Conservation (phyloP, 2,888 invertebrate species). For the Epinotia bilunana region DNA sequence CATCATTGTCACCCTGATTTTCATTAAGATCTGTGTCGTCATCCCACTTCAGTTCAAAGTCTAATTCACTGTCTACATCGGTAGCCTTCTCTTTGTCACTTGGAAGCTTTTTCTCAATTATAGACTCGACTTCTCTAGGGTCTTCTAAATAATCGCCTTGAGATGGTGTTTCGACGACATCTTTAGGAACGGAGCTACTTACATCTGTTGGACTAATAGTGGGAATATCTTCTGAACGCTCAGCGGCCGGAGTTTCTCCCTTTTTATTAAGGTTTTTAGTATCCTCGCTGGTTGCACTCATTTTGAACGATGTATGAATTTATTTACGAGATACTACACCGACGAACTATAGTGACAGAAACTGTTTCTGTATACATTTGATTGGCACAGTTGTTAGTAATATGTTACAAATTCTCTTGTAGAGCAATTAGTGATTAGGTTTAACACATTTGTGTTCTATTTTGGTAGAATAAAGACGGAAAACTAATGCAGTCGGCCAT, state of each 20-base stretch:
- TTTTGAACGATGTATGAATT: conserved; percentile 7
- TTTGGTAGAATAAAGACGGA: conserved; percentile 5
- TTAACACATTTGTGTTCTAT: conserved; percentile 19
- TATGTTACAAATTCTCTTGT: neutral
- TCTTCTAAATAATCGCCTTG: conserved; percentile 7
- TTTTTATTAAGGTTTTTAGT: conserved; percentile 15
- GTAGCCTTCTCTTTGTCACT: conserved; percentile 25
- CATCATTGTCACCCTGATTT: conserved; percentile 4
- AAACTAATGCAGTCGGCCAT: conserved; percentile 20
- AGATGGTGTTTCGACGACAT: neutral
- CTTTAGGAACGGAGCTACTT: neutral
- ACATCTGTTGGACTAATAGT: neutral
- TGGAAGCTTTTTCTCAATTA: conserved; percentile 25
- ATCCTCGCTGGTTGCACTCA: conserved; percentile 36
- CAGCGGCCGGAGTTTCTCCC: conserved; percentile 3
- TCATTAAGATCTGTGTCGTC: conserved; percentile 53
- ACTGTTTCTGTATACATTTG: conserved; percentile 22
- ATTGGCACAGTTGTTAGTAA: neutral
- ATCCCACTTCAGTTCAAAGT: conserved; percentile 65
- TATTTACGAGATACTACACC: conserved; percentile 6
- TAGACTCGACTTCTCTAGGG: conserved; percentile 12
- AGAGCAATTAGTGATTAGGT: neutral
- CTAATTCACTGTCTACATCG: conserved; percentile 50
- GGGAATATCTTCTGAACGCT: conserved; percentile 5
- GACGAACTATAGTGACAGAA: neutral